Evolutionary conservation across 2,888 invertebrate genomes (phyloP), one percentile per base, ranked within the genome.

Genomic region (Exephanes ischioxanthus): DNA sequence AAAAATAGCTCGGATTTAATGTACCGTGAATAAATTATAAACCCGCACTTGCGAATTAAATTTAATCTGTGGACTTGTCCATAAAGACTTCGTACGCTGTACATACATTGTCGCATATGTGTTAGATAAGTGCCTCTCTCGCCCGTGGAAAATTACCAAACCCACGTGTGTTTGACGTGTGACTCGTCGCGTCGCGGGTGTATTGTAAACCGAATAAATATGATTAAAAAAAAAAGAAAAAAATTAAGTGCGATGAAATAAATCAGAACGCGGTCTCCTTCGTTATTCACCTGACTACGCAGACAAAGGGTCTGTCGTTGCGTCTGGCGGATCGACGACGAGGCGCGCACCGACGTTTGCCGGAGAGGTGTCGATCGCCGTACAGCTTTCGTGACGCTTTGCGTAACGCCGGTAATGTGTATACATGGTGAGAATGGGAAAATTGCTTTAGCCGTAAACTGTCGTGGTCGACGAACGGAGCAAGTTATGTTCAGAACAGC

Each of bases 121-220:
- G 45, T 48, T 48, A 48, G 45, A 48, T 48, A 16, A 48, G 45
- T 16, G 45, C 4, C 14, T 48, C 14, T 48, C 45, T 4, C 45
- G 45, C 45, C 16, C 14, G 45, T 48, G 45, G 45, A 48, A 48
- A 48, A 16, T 48, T 48, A 48, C 45, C 45, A 16, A 48, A 48
- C 45, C 16, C 45, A 16, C 14, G 45, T 48, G 45, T 48, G 45
- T 48, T 48, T 48, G 45, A 4, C 45, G 45, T 58, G 58, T 22
- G 58, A 58, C 26, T 26, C 22, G 55, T 14, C 26, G 58, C 26
- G 26, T 14, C 26, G 26, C 58, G 26, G 0, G 58, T 11, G 58
- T 22, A 26, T 26, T 58, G 16, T 48, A 58, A 4, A 26, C 58
- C 55, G 76, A 66, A 76, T 76, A 66, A 76, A 76, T 76, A 76